phyloP scores from a whole-genome alignment of 2,113 vertebrate genomes.

The Oophaga pumilio region DNA sequence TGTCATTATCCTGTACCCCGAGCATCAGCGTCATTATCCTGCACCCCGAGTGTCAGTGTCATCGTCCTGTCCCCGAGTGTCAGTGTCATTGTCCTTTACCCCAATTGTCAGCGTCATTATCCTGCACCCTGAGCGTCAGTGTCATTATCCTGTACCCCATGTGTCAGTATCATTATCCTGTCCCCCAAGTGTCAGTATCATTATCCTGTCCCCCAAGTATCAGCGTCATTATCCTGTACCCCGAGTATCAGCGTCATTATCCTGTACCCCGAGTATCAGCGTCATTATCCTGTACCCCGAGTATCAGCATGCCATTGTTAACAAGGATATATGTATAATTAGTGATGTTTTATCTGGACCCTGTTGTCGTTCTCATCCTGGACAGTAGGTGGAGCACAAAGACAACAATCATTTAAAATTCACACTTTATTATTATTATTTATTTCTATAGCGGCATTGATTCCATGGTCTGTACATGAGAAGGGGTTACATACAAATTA shows the following conservation, averaged over 20 bases:
- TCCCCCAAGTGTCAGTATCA: neutral
- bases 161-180: neutral
- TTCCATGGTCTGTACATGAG: too few species aligned
- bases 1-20: neutral
- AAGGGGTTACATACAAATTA: too few species aligned
- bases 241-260: too few species aligned
- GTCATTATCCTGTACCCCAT: neutral
- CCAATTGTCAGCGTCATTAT: neutral
- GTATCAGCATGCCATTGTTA: neutral
- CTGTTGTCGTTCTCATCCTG: neutral
- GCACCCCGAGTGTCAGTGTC: neutral
- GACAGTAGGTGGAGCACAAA: neutral
- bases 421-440: too few species aligned
- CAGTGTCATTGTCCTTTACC: neutral
- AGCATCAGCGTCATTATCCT: neutral
- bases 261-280: too few species aligned
- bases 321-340: neutral
- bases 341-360: neutral
- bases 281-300: too few species aligned
- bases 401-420: neutral
- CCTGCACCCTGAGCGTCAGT: neutral
- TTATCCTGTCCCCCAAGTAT: neutral
- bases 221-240: too few species aligned
- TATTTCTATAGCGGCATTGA: too few species aligned
- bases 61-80: neutral